Percentiles rank a stretch among this genome's conserved stretches.
Evolutionary conservation across 2,113 vertebrate genomes (phyloP).

Genomic region (Lampris megalopsis): DNA sequence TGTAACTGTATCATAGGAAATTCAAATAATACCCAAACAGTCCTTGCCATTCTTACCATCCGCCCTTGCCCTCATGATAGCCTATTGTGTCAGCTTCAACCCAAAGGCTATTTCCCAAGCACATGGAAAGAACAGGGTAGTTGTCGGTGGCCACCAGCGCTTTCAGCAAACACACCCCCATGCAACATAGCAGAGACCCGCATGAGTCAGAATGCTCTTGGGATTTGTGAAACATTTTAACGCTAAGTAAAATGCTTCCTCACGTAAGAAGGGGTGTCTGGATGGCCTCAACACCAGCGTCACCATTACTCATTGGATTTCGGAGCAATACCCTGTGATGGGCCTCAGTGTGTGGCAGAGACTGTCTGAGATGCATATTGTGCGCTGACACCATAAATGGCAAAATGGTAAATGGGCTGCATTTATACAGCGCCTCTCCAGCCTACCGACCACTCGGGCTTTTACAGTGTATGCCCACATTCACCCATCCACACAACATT

Average conservation of each 20-base stretch:
- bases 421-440: no score
- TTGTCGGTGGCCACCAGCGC: background rate
- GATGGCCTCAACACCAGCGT: conserved; percentile 21
- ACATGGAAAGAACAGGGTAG: background rate
- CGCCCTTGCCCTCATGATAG: no score
- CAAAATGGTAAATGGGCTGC: no score
- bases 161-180: background rate
- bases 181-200: background rate
- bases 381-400: no score
- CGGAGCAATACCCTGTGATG: background rate
- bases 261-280: conserved; percentile 45
- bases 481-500: no score
- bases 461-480: no score
- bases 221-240: conserved; percentile 3
- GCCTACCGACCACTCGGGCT: no score
- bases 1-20: no score
- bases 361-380: background rate
- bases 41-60: no score
- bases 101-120: background rate
- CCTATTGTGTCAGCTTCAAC: background rate
- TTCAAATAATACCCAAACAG: background rate
- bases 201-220: conserved; percentile 38
- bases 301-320: conserved; percentile 16
- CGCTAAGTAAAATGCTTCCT: conserved; percentile 3
- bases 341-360: background rate